Evolutionary conservation across 2,113 vertebrate species (phyloP).

Genomic region (Psophia crepitans): DNA sequence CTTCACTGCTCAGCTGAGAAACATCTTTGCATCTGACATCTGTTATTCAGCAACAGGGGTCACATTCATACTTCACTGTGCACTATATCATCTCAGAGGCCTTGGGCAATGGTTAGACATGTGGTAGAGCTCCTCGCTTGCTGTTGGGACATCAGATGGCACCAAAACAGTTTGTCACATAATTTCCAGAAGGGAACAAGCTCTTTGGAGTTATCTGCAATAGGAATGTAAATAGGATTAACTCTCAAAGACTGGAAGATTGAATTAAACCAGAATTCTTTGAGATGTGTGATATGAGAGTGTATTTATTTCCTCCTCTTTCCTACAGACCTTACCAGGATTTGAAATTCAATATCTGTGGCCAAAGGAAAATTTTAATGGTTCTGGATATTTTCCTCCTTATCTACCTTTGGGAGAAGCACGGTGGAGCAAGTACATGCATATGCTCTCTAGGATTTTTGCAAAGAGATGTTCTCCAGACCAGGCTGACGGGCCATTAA

Average conservation of each 20-base stretch:
- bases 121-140: background rate
- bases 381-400: background rate
- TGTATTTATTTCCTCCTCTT: background rate
- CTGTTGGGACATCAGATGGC: background rate
- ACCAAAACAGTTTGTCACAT: background rate
- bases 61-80: background rate
- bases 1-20: background rate
- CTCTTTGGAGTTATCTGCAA: background rate
- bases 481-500: too few species aligned
- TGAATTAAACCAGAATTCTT: background rate
- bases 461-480: background rate
- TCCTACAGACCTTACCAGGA: background rate
- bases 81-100: background rate
- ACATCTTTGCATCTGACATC: background rate
- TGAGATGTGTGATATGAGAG: accelerated
- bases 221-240: background rate
- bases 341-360: background rate
- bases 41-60: background rate
- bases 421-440: background rate
- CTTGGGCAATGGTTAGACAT: background rate
- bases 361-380: background rate
- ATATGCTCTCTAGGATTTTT: background rate
- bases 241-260: background rate
- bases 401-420: background rate
- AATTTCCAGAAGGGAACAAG: background rate